Evolutionary conservation across 2,888 invertebrate species (phyloP), one percentile per base, ranked within the genome.

Genomic region (Pseudanteris insignis): DNA sequence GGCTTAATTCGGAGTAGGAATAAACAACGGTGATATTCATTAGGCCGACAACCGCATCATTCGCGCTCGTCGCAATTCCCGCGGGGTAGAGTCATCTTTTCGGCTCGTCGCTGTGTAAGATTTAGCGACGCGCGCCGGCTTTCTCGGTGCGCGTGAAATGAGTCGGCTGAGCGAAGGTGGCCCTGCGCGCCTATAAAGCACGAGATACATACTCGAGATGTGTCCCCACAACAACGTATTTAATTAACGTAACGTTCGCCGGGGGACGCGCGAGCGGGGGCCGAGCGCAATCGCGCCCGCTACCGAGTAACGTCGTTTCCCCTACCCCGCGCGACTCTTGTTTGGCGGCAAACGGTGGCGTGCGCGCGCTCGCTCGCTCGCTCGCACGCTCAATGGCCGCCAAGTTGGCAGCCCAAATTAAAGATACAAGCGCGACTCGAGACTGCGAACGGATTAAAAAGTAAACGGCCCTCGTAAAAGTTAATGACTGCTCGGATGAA

Each of bases 181-280:
- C 73, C 72, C 73, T 70, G 71, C 65, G 70, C 76, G 76, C 74
- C 76, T 76, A 77, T 77, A 76, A 77, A 77, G 71, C 73, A 71
- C 68, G 71, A 68, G 67, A 72, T 72, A 73, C 75, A 72, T 68
- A 70, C 70, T 68, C 70, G 67, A 72, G 72, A 71, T 67, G 70
- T 76, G 79, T 80, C 79, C 78, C 80, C 80, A 74, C 79, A 79
- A 80, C 80, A 79, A 78, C 77, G 79, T 78, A 78, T 80, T 80
- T 80, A 80, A 64, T 64, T 64, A 64, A 64, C 64, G 64, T 61
- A 54, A 61, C 64, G 75, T 74, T 72, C 76, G 69, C 70, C 78
- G 67, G 69, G 79, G 77, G 79, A 77, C 71, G 65, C 67, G 41
- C 26, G 69, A n/a, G n/a, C n/a, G n/a, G n/a, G n/a, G n/a, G n/a